Percentiles rank a stretch among this genome's conserved stretches.
These are phyloP conservation scores for Lucinisca nassula DNA, from an alignment of 2,888 invertebrate species.

Conservation along the genomic window DNA sequence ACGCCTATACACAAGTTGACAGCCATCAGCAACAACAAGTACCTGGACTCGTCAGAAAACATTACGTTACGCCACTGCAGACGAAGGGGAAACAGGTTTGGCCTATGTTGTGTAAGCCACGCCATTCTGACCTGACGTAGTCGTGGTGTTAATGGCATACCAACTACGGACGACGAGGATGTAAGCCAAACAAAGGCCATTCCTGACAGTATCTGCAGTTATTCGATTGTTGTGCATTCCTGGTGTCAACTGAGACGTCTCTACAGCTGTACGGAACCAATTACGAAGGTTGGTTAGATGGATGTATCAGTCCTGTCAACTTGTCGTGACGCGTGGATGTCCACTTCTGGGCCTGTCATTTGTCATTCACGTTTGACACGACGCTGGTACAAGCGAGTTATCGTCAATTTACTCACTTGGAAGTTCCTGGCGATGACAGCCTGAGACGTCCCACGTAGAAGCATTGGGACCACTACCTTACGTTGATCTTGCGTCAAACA, in stretches of 20 bases:
- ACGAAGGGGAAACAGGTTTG: too few relatives aligned
- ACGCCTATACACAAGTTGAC: neutral
- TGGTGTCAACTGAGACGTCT: neutral
- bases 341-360: too few relatives aligned
- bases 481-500: too few relatives aligned
- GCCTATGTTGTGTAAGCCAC: neutral
- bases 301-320: too few relatives aligned
- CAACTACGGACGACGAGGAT: conserved; percentile 3
- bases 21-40: neutral
- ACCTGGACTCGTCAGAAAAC: neutral
- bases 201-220: neutral
- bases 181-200: neutral
- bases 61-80: neutral
- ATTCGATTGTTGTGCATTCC: neutral
- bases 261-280: conserved; percentile 5
- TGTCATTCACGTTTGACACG: too few relatives aligned
- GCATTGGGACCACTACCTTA: too few relatives aligned
- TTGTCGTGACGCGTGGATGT: too few relatives aligned
- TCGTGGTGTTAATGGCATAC: neutral
- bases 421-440: too few relatives aligned
- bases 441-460: too few relatives aligned
- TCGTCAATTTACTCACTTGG: too few relatives aligned
- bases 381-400: too few relatives aligned
- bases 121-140: neutral
- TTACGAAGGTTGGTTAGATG: neutral